Base-by-base conservation (phyloP, 2,797 vertebrate species). In the Anisognathus igniventris region DNA sequence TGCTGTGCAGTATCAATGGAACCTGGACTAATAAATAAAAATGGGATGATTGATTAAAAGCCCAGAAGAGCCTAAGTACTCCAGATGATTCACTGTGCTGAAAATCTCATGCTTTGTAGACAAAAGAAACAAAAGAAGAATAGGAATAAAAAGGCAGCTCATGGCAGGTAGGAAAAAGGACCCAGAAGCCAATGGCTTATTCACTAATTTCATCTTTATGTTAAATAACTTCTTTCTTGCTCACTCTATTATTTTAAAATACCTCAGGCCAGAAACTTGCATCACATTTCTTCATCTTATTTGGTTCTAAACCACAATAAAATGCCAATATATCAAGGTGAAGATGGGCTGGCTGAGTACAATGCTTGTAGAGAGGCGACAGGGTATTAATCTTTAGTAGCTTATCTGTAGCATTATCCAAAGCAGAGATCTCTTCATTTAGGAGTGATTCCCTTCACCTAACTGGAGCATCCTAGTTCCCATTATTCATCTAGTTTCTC, bases 21-120 rank as follows among this genome's bases (percentile, higher is more conserved):
- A 93, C 73, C 73, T 22, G 44, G 47, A 58, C 76, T 94, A 90
- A 90, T 78, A 92, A 90, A 83, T 86, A 94, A 68, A 93, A 96
- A 94, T 84, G 39, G 37, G 16, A 72, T 88, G 88, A 93, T 51
- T 90, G 88, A 96, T 94, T 94, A 93, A 90, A 86, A 95, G 54
- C 74, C 64, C 92, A 56, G 39, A 72, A 85, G 48, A 83, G 39
- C 33, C 53, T 45, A 60, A 91, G 61, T 51, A 84, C 35, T 90
- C 35, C 39, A 93, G 73, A 81, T 88, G 61, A 93, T 81, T 93
- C 76, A 90, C 54, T 86, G 58, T 62, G 47, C 88, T 88, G 73
- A 44, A 47, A 86, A 58, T 73, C 68, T 77, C 50, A 42, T 35
- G 57, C 28, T 75, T 67, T 86, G n/a, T 23, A 83, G 85, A 73